A percentile compares a stretch with the other conserved stretches of the same genome.
Evolutionary conservation across 1,140 invertebrate genomes (phyloP).

Genomic region (Odontomachus brunneus): DNA sequence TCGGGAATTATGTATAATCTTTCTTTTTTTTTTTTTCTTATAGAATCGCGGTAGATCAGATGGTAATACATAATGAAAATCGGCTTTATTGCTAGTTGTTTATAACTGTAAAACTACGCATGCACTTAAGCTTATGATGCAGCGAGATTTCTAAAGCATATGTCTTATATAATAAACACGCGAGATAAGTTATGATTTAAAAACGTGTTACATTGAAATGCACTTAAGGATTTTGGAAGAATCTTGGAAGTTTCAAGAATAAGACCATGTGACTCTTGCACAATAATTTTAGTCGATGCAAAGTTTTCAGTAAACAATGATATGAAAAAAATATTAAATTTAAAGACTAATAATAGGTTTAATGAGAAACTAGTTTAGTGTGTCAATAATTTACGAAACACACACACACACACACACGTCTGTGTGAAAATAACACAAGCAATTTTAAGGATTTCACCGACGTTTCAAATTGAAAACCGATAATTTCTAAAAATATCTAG

Average conservation of each 20-base stretch:
- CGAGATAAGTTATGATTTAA: not conserved
- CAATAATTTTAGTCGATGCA: not conserved
- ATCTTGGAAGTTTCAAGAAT: not conserved
- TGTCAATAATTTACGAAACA: not conserved
- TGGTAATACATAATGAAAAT: constrained; percentile 6
- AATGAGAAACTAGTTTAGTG: not conserved
- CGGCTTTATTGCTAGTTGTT: constrained; percentile 19
- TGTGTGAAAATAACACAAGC: too few relatives aligned
- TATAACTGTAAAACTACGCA: constrained; percentile 50
- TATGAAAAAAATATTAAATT: not conserved
- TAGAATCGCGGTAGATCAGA: not conserved
- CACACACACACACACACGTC: too few relatives aligned
- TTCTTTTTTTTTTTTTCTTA: not conserved
- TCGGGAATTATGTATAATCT: not conserved
- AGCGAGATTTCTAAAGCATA: not conserved
- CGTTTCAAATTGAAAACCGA: not conserved
- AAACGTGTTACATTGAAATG: not conserved
- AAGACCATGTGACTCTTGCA: not conserved
- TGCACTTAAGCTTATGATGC: constrained; percentile 47
- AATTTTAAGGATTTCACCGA: not conserved
- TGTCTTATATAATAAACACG: not conserved
- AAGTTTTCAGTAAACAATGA: not conserved
- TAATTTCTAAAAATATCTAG: not conserved
- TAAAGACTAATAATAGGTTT: not conserved
- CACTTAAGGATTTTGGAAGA: not conserved